Conservation (phyloP, 2,797 vertebrate species). For the Vipera latastei region DNA sequence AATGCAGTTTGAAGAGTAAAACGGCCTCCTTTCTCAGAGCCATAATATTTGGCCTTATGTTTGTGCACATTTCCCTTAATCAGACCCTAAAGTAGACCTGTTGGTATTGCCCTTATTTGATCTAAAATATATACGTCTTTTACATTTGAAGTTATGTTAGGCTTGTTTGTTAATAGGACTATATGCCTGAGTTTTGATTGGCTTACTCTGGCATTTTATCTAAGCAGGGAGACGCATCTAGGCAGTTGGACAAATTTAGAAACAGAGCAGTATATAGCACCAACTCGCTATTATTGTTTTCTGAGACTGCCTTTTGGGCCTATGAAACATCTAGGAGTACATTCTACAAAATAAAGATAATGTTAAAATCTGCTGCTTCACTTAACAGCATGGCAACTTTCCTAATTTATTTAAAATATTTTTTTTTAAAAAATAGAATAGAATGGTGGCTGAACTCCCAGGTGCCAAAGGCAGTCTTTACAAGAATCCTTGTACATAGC, state of each 20-base stretch:
- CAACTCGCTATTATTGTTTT: background rate
- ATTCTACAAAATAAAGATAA: background rate
- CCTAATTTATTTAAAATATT: background rate
- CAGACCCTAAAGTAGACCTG: background rate
- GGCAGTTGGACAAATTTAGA: background rate
- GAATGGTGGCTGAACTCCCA: background rate
- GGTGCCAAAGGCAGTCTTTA: background rate
- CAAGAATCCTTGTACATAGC: background rate
- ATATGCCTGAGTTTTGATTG: background rate
- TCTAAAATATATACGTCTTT: background rate
- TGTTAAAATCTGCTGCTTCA: background rate
- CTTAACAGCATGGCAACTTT: background rate
- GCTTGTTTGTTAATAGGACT: background rate
- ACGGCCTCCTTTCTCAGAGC: background rate
- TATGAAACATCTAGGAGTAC: background rate
- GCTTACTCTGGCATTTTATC: background rate
- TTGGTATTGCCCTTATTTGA: background rate
- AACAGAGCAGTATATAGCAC: background rate
- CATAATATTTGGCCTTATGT: background rate
- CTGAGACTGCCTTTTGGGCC: background rate
- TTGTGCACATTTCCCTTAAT: background rate
- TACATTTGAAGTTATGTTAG: background rate
- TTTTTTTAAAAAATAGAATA: background rate
- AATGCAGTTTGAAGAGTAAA: background rate
- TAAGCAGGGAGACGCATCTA: background rate